phyloP scores from a whole-genome alignment of 2,797 vertebrate genomes.

The Sebastes iracundus region DNA sequence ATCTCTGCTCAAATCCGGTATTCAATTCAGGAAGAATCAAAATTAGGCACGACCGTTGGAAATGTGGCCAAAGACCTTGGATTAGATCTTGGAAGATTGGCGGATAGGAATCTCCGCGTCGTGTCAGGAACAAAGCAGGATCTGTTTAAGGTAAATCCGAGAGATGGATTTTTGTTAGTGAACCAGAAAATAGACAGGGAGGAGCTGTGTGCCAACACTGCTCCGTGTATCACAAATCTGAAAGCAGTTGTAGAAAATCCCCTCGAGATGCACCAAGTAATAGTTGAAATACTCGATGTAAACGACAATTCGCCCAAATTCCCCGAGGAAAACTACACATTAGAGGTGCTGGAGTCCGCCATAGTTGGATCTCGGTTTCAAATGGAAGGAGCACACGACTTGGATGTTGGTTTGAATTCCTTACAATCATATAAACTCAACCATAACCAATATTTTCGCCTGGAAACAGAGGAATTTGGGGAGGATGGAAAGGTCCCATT shows the following conservation, averaged over 20 bases:
- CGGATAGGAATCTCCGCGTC: slow-evolving; percentile 76
- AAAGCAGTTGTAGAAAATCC: slow-evolving; percentile 85
- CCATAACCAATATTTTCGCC: slow-evolving; percentile 76
- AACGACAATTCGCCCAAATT: slow-evolving; percentile 86
- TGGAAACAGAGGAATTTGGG: slow-evolving; percentile 79
- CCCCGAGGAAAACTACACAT: slow-evolving; percentile 70
- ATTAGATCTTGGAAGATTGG: slow-evolving; percentile 68
- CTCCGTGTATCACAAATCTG: slow-evolving; percentile 76
- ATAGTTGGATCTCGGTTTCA: slow-evolving; percentile 79
- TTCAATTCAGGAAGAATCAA: slow-evolving; percentile 82
- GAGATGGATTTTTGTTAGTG: slow-evolving; percentile 78
- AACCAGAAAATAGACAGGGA: slow-evolving; percentile 84
- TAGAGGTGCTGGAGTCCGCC: slow-evolving; percentile 82
- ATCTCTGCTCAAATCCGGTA: slow-evolving; percentile 78
- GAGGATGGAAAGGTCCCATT: slow-evolving; percentile 81
- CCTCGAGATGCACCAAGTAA: slow-evolving; percentile 80
- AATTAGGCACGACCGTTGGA: slow-evolving; percentile 74
- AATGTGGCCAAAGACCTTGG: slow-evolving; percentile 85
- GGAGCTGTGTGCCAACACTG: slow-evolving; percentile 77
- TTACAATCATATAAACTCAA: slow-evolving; percentile 83
- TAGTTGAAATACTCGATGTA: slow-evolving; percentile 80
- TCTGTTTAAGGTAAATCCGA: slow-evolving; percentile 79
- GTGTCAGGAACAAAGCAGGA: slow-evolving; percentile 84
- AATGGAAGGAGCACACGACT: slow-evolving; percentile 84
- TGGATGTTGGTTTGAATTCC: slow-evolving; percentile 81